These are phyloP conservation scores for Polydrusus cervinus DNA, from an alignment of 2,888 invertebrate genomes.

Conservation along the genomic window DNA sequence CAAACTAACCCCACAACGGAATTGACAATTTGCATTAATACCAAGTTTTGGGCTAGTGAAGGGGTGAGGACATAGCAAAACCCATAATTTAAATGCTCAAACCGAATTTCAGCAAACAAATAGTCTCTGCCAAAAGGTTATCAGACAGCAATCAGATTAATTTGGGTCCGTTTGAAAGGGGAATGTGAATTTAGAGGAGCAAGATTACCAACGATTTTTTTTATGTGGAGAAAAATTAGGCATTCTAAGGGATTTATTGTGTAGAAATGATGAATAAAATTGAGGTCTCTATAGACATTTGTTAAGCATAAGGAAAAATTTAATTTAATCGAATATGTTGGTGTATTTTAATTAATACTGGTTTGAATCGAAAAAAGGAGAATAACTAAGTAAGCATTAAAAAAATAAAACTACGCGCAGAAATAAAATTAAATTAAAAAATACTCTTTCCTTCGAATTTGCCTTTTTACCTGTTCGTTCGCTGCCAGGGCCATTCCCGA, in stretches of 20 bases:
- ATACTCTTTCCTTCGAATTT: no score
- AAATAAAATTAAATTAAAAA: no score
- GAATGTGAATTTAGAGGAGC: slow-evolving; percentile 19
- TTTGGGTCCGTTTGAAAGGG: slow-evolving; percentile 25
- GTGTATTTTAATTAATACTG: no score
- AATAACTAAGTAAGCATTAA: no score
- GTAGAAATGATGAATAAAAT: background rate
- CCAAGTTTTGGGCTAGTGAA: slow-evolving; percentile 20
- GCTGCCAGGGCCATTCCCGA: no score
- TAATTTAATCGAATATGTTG: background rate
- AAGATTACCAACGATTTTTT: background rate
- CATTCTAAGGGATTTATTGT: background rate
- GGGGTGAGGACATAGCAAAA: slow-evolving; percentile 20
- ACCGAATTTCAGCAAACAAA: slow-evolving; percentile 31
- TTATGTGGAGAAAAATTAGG: background rate
- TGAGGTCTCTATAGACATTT: background rate
- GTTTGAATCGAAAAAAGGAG: no score
- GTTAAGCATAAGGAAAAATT: no score
- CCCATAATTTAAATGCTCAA: slow-evolving; percentile 27
- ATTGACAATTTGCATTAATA: slow-evolving; percentile 35
- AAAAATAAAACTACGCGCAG: no score
- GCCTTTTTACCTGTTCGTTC: no score
- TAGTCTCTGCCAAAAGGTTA: slow-evolving; percentile 39
- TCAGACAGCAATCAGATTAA: slow-evolving; percentile 38
- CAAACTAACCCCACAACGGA: slow-evolving; percentile 21